A percentile compares a stretch with the other conserved stretches of the same genome.
These are phyloP conservation scores for Leistus spinibarbis DNA, from an alignment of 2,888 invertebrate species.

Conservation along the genomic window DNA sequence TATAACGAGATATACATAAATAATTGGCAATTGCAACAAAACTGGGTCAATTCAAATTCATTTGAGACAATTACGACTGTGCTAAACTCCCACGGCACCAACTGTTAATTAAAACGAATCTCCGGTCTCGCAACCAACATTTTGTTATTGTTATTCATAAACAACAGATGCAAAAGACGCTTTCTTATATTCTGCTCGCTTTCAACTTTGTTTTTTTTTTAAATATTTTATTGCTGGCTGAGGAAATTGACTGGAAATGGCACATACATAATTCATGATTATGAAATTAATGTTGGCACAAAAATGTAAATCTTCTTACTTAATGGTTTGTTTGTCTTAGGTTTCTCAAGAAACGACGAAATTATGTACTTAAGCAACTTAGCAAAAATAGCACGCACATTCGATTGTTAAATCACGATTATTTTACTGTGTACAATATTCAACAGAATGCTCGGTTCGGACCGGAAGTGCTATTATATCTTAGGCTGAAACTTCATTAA, in stretches of 20 bases:
- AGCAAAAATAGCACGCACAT: too few species aligned
- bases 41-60: not conserved
- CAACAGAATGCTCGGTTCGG: not conserved
- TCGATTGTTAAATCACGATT: too few species aligned
- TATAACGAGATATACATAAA: not conserved
- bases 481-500: not conserved
- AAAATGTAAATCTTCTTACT: too few species aligned
- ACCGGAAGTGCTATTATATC: not conserved
- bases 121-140: not conserved
- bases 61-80: not conserved
- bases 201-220: too few species aligned
- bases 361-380: too few species aligned
- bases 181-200: too few species aligned
- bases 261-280: too few species aligned
- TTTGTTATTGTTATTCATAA: not conserved
- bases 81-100: not conserved
- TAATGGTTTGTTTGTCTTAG: too few species aligned
- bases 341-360: too few species aligned
- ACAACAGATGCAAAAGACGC: not conserved
- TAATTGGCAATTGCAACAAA: not conserved
- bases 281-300: too few species aligned
- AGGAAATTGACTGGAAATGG: too few species aligned
- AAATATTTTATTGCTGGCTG: too few species aligned
- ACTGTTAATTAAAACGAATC: not conserved
- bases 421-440: not conserved